Percentiles rank a stretch among this genome's conserved stretches.
Conservation (phyloP, 2,888 invertebrate species). For the Aphodius sticticus region DNA sequence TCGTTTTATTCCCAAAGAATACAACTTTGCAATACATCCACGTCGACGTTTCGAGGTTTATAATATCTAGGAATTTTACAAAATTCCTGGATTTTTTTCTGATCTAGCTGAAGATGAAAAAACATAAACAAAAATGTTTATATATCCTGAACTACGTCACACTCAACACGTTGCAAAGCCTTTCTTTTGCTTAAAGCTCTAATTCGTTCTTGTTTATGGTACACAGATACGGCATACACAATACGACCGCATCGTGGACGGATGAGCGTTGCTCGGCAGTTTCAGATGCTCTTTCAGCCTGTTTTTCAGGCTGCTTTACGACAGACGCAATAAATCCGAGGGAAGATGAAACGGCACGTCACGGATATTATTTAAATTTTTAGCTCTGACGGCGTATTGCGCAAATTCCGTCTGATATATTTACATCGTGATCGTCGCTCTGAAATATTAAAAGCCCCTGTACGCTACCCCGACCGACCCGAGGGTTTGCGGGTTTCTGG, state of each 20-base stretch:
- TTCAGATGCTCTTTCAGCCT: slow-evolving; percentile 38
- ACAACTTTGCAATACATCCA: no score
- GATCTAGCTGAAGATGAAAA: no score
- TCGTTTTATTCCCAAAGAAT: no score
- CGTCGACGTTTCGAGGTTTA: no score
- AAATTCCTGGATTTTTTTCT: no score
- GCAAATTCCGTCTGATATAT: slow-evolving; percentile 25
- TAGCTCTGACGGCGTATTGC: slow-evolving; percentile 19
- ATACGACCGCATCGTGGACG: neutral
- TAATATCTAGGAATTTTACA: no score
- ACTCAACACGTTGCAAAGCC: no score
- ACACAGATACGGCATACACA: neutral
- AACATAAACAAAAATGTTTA: no score
- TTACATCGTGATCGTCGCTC: slow-evolving; percentile 23
- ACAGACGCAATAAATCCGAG: slow-evolving; percentile 55
- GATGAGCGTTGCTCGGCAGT: neutral
- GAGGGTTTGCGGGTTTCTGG: neutral
- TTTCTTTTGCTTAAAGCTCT: no score
- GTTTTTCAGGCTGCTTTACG: slow-evolving; percentile 48
- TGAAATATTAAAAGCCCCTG: neutral
- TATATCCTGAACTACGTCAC: no score
- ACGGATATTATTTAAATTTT: slow-evolving; percentile 50
- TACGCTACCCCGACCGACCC: neutral
- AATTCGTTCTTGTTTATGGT: neutral
- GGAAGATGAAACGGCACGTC: slow-evolving; percentile 55